Base-by-base conservation (phyloP, 2,888 invertebrate genomes). In the Acutogordius australiensis region DNA sequence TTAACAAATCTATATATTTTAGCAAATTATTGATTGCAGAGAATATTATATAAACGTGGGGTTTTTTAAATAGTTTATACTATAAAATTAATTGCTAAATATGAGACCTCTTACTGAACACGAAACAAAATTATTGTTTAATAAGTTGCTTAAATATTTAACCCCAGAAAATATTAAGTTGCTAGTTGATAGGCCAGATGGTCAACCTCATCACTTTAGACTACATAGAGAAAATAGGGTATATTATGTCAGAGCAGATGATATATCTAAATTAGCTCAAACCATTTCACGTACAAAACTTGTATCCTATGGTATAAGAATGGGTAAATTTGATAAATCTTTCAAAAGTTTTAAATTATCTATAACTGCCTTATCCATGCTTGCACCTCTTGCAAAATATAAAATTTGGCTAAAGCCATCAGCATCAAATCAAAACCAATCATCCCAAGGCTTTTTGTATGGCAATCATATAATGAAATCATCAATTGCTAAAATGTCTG, bases 101-200 rank as follows among this genome's bases (percentile, higher is more conserved):
- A 51, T 51, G 51, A 51, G 51, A 23, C 51, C 8, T n/a, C 23
- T 51, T 4, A 51, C 51, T 51, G 51, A 51, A 51, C 51, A 51
- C 4, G 51, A 51, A 51, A 51, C 51, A 4, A 8, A 23, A 23
- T 26, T 51, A 4, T 23, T 51, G 4, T 51, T 51, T 23, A 4
- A 8, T 21, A 51, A 51, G 23, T 26, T 51, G 4, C 4, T 51
- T 4, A 51, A 51, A 51, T 51, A 51, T 26, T n/a, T 51, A 8
- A n/a, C n/a, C 23, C 51, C 51, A 8, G 51, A 51, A 21, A 51
- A 26, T 23, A 23, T 51, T 51, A 51, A 51, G 23, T 51, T 51
- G 23, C 51, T 51, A 4, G n/a, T 51, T n/a, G 51, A 8, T 26
- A 51, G 51, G 23, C 51, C 51, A 4, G 51, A 51, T 26, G 23